phyloP scores from a whole-genome alignment of 2,888 invertebrate genomes.

The Ophioninae sp. region DNA sequence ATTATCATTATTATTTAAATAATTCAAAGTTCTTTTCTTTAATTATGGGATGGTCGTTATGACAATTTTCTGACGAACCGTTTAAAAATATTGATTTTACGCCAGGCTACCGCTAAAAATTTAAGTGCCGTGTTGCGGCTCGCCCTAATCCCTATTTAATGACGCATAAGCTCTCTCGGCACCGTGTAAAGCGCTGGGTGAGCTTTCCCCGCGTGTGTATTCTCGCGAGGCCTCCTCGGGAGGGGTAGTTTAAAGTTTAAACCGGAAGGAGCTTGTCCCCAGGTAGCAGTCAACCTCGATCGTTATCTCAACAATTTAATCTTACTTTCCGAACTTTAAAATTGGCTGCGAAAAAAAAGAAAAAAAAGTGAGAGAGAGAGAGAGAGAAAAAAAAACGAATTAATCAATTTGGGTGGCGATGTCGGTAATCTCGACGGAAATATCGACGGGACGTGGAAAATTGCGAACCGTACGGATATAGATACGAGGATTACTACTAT shows the following conservation, averaged over 20 bases:
- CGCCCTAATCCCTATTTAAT: constrained; percentile 77
- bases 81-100: constrained; percentile 58
- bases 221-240: not conserved
- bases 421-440: not conserved
- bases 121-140: constrained; percentile 62
- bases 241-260: constrained; percentile 52
- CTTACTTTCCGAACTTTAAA: constrained; percentile 1
- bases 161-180: constrained; percentile 66
- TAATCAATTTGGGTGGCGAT: not conserved
- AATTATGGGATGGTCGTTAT: constrained; percentile 19
- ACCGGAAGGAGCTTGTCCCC: constrained; percentile 33
- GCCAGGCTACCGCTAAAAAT: constrained; percentile 60
- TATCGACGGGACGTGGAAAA: not conserved
- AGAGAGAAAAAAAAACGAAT: not conserved
- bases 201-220: constrained; percentile 34
- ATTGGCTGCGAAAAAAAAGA: not conserved
- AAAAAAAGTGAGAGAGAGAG: not conserved
- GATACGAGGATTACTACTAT: not conserved
- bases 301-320: constrained; percentile 8
- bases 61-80: constrained; percentile 42
- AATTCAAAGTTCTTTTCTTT: not conserved
- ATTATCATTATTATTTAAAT: not conserved
- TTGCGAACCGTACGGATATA: not conserved
- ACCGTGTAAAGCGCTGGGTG: constrained; percentile 18
- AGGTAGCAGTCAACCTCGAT: constrained; percentile 15